Base-by-base conservation (phyloP, 2,888 invertebrate species). In the Heliothis peltigera region DNA sequence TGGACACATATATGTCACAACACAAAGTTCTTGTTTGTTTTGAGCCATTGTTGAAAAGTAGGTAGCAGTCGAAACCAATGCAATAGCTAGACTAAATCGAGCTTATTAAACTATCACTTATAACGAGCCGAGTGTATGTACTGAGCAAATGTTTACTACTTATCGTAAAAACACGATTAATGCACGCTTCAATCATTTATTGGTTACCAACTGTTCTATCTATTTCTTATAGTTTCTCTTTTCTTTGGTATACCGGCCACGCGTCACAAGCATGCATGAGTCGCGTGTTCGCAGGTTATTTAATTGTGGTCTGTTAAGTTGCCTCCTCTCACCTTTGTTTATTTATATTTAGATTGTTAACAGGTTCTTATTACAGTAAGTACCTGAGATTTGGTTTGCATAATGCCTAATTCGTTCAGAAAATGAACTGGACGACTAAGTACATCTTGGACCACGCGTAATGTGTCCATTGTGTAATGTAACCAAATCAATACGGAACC, bases 1-100 rank as follows among this genome's bases (percentile, higher is more conserved):
- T 15, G 96, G 96, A 74, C 95, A 95, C 95, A 96, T 95, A 83
- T 96, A 96, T 0, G 96, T 96, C 70, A 95, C 92, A 49, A 96
- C 83, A 12, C 96, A 94, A 61, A 96, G 84, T 73, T 94, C 92
- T 63, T 81, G 77, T 75, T 89, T 91, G 59, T 79, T 82, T 74
- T 80, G 77, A 42, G 92, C 86, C 94, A 94, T 94, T 79, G 81
- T 89, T 56, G 61, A 32, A 32, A n/a, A 32, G 12, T 51, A 61
- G 44, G 49, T 59, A 54, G 51, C 28, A 65, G 21, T 54, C 65
- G 32, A 59, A 61, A 18, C 54, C 47, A 68, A 54, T 52, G 47
- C 51, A 49, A 35, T 54, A 68, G 55, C 60, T 54, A 56, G 39
- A 79, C 61, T 75, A 70, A 60, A 25, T 56, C 55, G 39, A 66